Evolutionary conservation across 2,888 invertebrate species (phyloP), one percentile per base, ranked within the genome.

Genomic region (Meiosimyza decipiens): DNA sequence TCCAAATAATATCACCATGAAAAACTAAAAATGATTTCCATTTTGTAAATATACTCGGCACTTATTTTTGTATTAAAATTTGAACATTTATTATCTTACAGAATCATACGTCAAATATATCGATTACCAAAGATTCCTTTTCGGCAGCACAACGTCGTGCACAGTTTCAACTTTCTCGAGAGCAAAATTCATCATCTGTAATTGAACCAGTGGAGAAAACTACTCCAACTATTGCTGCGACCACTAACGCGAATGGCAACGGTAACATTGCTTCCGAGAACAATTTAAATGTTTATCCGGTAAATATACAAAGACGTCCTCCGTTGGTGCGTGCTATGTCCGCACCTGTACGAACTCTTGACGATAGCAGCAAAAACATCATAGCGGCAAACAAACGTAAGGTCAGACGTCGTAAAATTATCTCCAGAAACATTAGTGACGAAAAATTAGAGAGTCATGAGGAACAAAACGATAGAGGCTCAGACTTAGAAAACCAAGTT

Each of bases 311-410:
- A 73, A 79, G 82, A 54, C 84, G 85, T 63, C 84, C 86, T 71
- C 86, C 87, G 40, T 78, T 87, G 80, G 81, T 86, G 72, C 86
- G 87, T 78, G 87, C 87, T 80, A 87, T 87, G 87, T 87, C 87
- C 75, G 87, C 87, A 76, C 87, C 87, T 68, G 86, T 87, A 66
- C 87, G 87, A 12, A 70, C 81, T 49, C 63, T 55, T 40, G 71
- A 80, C 73, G 84, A 85, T 76, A 85, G 83, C 74, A 82, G 75
- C 55, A 64, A 73, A 9, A 80, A 82, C 78, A 75, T 81, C 15
- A 75, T 83, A 69, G 75, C 82, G 5, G 81, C 80, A 65, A 80
- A 79, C 22, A 84, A 85, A 76, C 80, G 83, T 33, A 86, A 85
- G 78, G 74, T 80, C 51, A 80, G 85, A 1, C 82, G 84, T 12